Evolutionary conservation across 2,113 vertebrate genomes (phyloP).

Genomic region (Helogale parvula): DNA sequence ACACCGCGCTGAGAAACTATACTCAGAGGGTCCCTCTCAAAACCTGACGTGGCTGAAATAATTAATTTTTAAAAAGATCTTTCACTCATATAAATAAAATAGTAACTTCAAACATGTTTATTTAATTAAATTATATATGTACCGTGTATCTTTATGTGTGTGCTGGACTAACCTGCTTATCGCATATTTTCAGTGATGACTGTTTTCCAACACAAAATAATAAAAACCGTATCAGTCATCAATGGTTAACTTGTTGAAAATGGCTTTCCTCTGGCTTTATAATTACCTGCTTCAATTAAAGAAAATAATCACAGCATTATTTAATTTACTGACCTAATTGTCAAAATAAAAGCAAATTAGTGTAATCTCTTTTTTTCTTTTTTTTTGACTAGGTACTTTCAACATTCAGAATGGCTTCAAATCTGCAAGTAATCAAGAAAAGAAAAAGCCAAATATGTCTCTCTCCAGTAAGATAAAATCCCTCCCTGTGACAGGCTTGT

Average conservation of each 20-base stretch:
- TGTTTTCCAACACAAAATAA: slow-evolving; percentile 22
- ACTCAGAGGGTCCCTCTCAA: neutral
- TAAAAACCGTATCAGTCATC: slow-evolving; percentile 10
- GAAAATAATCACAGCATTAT: slow-evolving; percentile 51
- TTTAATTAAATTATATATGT: slow-evolving; percentile 10
- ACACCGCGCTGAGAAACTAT: neutral
- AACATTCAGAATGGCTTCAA: neutral
- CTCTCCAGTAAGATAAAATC: slow-evolving; percentile 24
- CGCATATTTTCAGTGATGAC: neutral
- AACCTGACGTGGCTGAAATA: slow-evolving; percentile 13
- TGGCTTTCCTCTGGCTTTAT: slow-evolving; percentile 28
- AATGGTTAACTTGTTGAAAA: slow-evolving; percentile 33
- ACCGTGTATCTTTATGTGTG: neutral
- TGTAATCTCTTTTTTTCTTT: neutral
- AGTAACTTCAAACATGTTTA: slow-evolving; percentile 23
- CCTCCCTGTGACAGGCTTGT: neutral
- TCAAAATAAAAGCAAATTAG: slow-evolving; percentile 23
- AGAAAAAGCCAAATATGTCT: slow-evolving; percentile 21
- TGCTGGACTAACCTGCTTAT: neutral
- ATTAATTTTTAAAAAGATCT: neutral
- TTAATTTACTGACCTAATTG: slow-evolving; percentile 25
- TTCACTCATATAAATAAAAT: neutral
- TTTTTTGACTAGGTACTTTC: slow-evolving; percentile 19
- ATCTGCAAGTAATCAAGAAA: slow-evolving; percentile 28
- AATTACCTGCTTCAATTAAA: slow-evolving; percentile 51